These are phyloP conservation scores for Heteractis magnifica DNA, from an alignment of 92 coral and sea anemone genomes.

Conservation along the genomic window DNA sequence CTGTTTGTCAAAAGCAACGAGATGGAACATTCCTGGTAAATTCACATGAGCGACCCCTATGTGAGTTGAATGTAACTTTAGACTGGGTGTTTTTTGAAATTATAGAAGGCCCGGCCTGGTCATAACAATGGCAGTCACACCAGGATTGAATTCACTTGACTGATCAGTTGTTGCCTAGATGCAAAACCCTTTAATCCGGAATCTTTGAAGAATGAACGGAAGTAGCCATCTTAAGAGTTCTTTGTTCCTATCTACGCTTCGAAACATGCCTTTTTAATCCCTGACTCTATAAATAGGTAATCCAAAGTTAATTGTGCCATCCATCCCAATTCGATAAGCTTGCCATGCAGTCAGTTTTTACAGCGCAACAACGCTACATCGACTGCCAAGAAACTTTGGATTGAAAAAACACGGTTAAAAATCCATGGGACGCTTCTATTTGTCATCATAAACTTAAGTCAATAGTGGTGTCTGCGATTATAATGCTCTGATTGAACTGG, in stretches of 20 bases:
- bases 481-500: not conserved
- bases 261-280: not conserved
- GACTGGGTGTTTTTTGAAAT: not conserved
- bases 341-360: no score
- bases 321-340: no score
- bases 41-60: conserved; percentile 13
- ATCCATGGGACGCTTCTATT: not conserved
- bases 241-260: conserved; percentile 11
- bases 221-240: not conserved
- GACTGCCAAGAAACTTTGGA: not conserved
- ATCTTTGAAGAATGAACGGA: conserved; percentile 7
- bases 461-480: not conserved
- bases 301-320: no score
- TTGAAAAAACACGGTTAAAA: not conserved
- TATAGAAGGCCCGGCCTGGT: not conserved
- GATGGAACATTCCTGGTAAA: not conserved
- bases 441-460: not conserved
- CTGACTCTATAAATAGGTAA: not conserved
- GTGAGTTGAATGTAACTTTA: not conserved
- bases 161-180: conserved; percentile 12
- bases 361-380: not conserved
- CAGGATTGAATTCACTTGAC: not conserved
- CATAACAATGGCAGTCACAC: not conserved
- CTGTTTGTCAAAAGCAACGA: conserved; percentile 9
- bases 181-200: conserved; percentile 5